Conservation (phyloP, 2,888 invertebrate genomes). For the Mythimna lalbum region DNA sequence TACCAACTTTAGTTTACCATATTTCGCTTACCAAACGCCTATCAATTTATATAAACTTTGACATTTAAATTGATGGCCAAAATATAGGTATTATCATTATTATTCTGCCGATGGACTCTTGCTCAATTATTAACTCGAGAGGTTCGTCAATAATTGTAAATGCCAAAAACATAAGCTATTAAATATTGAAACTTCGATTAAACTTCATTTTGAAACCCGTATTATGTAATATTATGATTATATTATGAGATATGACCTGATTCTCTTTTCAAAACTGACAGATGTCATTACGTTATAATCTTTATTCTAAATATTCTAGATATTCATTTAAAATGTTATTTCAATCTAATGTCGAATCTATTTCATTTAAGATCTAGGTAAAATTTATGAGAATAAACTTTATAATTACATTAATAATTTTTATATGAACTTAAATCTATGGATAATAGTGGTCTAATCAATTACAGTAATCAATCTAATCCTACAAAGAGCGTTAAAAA, state of each 20-base stretch:
- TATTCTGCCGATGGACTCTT: slow-evolving; percentile 29
- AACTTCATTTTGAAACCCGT: background rate
- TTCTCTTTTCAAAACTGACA: background rate
- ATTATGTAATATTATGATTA: slow-evolving; percentile 3
- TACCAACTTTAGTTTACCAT: slow-evolving; percentile 15
- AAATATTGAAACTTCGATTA: slow-evolving; percentile 33
- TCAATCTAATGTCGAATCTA: too few relatives aligned
- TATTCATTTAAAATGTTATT: too few relatives aligned
- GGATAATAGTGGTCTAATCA: too few relatives aligned
- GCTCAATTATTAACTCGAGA: slow-evolving; percentile 45
- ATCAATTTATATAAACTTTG: slow-evolving; percentile 47
- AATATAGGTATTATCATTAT: slow-evolving; percentile 44
- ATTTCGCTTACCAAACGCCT: slow-evolving; percentile 15
- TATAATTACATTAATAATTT: too few relatives aligned
- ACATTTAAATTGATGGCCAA: slow-evolving; percentile 54
- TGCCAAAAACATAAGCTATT: slow-evolving; percentile 30
- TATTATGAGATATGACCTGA: too few relatives aligned
- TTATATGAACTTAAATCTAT: too few relatives aligned
- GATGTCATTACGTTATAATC: background rate
- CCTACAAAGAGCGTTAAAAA: too few relatives aligned
- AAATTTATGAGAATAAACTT: too few relatives aligned
- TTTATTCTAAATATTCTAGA: background rate
- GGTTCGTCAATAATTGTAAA: slow-evolving; percentile 32
- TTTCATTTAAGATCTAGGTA: too few relatives aligned
- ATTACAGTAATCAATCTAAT: too few relatives aligned